A percentile compares a stretch with the other conserved stretches of the same genome.
Conservation (phyloP, 2,797 vertebrate genomes). For the Parauchenoglanis ngamensis region DNA sequence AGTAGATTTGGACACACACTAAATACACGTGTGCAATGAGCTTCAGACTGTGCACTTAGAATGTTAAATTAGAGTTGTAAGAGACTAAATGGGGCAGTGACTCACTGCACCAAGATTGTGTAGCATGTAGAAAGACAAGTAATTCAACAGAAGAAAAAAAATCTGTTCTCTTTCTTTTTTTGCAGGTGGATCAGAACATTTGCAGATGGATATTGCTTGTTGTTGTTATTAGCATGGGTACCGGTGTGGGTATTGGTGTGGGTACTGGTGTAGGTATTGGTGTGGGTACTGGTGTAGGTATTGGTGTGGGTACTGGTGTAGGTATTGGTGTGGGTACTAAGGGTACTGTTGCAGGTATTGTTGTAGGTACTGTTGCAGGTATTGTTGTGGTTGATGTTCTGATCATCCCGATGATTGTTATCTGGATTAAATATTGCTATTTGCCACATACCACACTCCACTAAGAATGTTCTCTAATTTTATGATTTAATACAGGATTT, state of each 20-base stretch:
- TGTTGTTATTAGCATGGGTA: background rate
- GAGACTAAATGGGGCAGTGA: no score
- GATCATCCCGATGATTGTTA: background rate
- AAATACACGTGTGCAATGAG: no score
- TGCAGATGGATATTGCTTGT: background rate
- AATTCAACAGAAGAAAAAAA: no score
- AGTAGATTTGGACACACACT: no score
- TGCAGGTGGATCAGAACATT: background rate
- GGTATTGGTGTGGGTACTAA: background rate
- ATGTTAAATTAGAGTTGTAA: no score
- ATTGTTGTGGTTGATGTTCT: background rate
- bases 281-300: background rate
- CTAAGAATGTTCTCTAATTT: background rate
- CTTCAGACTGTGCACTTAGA: no score
- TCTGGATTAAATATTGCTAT: background rate
- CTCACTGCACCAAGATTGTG: no score
- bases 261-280: background rate
- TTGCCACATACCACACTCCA: no score
- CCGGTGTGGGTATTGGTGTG: background rate
- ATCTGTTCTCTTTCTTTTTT: background rate
- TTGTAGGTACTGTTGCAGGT: fast-evolving
- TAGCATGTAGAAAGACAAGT: no score
- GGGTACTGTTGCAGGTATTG: background rate
- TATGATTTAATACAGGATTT: background rate
- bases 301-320: no score